Percentiles rank a stretch among this genome's conserved stretches.
Evolutionary conservation across 2,113 vertebrate genomes (phyloP).

Genomic region (Plecturocebus donacophilus): DNA sequence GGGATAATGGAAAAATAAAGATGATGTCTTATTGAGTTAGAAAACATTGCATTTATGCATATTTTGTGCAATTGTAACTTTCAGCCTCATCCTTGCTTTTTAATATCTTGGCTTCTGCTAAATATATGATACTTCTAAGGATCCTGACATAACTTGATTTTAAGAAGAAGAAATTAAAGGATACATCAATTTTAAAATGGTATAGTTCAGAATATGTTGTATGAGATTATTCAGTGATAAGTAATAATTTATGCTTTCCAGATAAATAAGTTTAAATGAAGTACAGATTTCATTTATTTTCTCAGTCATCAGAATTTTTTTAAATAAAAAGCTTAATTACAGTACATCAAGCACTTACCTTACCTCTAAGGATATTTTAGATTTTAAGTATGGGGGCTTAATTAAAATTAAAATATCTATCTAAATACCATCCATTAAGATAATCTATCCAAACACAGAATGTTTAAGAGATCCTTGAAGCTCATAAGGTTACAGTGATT

Average conservation of each 20-base stretch:
- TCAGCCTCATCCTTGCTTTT: neutral
- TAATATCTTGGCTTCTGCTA: neutral
- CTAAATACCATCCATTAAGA: neutral
- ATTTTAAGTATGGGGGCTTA: neutral
- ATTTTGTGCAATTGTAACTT: constrained; percentile 1
- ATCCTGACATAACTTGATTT: neutral
- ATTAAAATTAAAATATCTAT: constrained; percentile 35
- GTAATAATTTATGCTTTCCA: neutral
- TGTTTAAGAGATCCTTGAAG: neutral
- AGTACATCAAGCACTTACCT: neutral
- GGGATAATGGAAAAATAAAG: neutral
- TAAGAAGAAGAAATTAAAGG: constrained; percentile 2
- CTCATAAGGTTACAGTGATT: neutral
- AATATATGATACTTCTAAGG: neutral
- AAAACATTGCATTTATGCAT: neutral
- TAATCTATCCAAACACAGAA: neutral
- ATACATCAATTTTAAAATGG: neutral
- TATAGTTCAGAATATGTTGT: neutral
- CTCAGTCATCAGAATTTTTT: neutral
- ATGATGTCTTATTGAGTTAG: neutral
- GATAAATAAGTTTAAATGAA: neutral
- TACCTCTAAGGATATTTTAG: neutral
- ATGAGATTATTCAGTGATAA: neutral
- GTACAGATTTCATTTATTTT: neutral
- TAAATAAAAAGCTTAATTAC: neutral